Percentiles rank a stretch among this genome's conserved stretches.
Evolutionary conservation across 2,113 vertebrate genomes (phyloP).

Genomic region (Indri indri): DNA sequence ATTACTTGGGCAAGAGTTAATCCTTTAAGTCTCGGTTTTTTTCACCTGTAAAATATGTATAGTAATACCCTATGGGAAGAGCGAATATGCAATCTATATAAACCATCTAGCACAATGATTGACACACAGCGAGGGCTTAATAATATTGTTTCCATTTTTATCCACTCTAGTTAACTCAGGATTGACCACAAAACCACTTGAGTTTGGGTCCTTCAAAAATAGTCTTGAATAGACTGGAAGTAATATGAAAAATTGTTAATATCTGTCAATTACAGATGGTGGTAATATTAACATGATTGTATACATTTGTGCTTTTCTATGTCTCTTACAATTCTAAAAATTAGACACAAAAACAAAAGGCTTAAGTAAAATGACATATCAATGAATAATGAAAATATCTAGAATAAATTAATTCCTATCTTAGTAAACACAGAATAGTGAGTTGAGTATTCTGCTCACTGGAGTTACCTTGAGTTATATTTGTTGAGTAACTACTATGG

Average conservation of each 20-base stretch:
- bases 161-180: not conserved
- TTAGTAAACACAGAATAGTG: not conserved
- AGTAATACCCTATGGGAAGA: not conserved
- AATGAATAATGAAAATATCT: not conserved
- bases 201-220: constrained; percentile 17
- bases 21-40: not conserved
- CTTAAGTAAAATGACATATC: not conserved
- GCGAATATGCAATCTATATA: not conserved
- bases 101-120: not conserved
- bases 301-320: not conserved
- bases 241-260: not conserved
- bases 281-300: not conserved
- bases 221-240: constrained; percentile 13
- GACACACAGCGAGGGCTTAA: not conserved
- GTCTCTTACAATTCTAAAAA: constrained; percentile 33
- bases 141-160: not conserved
- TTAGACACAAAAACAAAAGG: not conserved
- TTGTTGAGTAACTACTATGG: not conserved
- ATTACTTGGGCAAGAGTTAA: constrained; percentile 6
- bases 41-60: not conserved
- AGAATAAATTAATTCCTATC: not conserved
- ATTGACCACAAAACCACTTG: not conserved
- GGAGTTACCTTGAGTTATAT: not conserved
- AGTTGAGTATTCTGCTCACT: not conserved
- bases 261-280: not conserved